Conservation (phyloP, 2,888 invertebrate genomes). For the Dicranocentrus wangi region DNA sequence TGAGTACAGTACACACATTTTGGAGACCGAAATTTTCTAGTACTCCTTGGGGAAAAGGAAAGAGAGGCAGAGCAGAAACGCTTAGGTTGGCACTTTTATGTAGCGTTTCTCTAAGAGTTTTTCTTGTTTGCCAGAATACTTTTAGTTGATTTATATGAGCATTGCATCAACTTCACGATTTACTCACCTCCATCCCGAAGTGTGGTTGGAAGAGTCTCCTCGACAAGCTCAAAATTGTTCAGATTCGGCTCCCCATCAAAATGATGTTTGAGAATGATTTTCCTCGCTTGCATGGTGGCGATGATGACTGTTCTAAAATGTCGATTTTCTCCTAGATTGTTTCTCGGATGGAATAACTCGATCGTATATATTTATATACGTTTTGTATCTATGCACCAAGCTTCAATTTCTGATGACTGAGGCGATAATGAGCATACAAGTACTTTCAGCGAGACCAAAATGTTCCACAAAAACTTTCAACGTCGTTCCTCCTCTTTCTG, state of each 20-base stretch:
- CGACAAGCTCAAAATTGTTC: conserved; percentile 81
- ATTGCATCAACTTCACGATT: background rate
- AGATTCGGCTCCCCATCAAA: conserved; percentile 82
- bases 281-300: conserved; percentile 76
- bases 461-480: background rate
- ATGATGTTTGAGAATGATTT: conserved; percentile 80
- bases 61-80: background rate
- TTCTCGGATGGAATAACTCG: background rate
- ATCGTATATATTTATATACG: background rate
- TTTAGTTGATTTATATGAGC: background rate
- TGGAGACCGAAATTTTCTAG: too few relatives aligned
- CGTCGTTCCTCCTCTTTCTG: background rate
- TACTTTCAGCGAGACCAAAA: background rate
- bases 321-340: conserved; percentile 26
- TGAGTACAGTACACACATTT: too few relatives aligned
- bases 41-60: too few relatives aligned
- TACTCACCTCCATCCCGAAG: conserved; percentile 43
- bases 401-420: conserved; percentile 12
- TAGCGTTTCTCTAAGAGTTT: too few relatives aligned
- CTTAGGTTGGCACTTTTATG: too few relatives aligned
- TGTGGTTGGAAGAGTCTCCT: conserved; percentile 80
- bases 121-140: background rate
- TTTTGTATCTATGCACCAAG: background rate
- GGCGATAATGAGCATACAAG: conserved; percentile 6
- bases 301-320: conserved; percentile 2